phyloP scores from a whole-genome alignment of 2,797 vertebrate genomes.

The Erethizon dorsatum region DNA sequence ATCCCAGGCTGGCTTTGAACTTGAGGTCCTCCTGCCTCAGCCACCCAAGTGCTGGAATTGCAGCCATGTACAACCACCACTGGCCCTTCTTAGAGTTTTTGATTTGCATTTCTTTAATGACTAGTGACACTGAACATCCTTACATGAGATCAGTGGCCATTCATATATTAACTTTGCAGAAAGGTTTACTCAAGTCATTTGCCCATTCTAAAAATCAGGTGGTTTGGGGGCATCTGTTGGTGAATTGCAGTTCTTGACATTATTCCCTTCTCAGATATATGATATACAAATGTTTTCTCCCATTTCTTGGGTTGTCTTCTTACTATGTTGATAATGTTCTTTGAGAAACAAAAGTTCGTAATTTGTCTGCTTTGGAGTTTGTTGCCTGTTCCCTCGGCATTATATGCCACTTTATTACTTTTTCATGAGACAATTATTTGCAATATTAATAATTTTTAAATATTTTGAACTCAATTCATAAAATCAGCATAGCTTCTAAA shows the following conservation, averaged over 20 bases:
- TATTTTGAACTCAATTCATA: constrained; percentile 9
- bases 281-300: background rate
- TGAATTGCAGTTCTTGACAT: background rate
- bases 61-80: too few relatives aligned
- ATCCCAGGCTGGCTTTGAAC: background rate
- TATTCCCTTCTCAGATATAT: background rate
- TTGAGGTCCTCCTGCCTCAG: background rate
- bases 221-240: background rate
- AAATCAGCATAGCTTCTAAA: constrained; percentile 33
- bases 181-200: background rate
- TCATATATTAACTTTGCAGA: background rate
- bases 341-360: background rate
- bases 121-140: background rate
- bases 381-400: background rate
- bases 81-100: background rate
- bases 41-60: background rate
- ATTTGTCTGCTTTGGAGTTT: background rate
- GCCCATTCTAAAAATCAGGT: background rate
- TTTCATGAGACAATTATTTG: constrained; percentile 56
- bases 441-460: background rate
- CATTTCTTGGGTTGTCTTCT: background rate
- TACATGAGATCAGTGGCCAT: background rate
- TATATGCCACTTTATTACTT: background rate
- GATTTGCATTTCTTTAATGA: background rate
- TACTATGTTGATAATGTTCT: background rate